Base-by-base conservation (phyloP, 2,888 invertebrate species). In the Steinernema carpocapsae region DNA sequence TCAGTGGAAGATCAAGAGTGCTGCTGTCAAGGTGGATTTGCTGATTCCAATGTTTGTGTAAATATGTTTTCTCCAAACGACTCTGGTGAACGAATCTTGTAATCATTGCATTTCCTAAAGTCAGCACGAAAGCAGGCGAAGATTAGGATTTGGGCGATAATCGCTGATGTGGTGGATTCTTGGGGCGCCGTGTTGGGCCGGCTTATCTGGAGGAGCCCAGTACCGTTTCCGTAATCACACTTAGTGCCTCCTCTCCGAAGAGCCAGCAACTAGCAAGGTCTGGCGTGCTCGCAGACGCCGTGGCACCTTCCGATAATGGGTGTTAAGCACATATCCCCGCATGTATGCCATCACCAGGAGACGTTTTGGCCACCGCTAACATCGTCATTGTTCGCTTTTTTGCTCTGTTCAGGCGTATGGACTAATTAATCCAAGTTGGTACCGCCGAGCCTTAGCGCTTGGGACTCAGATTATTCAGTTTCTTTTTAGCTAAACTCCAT, bases 281-380 rank as follows among this genome's bases (percentile, higher is more conserved):
- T 64, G 64, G 32, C 29, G 29, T 64, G 64, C 64, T 17, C 29
- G 32, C 24, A 17, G 64, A 29, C 64, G 48, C 14, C 24, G 3
- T 10, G 64, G 29, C 17, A 14, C 64, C 26, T 52, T 17, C 64
- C 64, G 64, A 29, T 64, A 64, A 64, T 64, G 64, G 64, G 32
- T 17, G 32, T 22, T 17, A 64, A 32, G 32, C 64, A 32, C 17
- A 32, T 29, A 64, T 64, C 64, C 37, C n/a, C 17, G 4, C 37
- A 64, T 64, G 64, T 64, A n/a, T 26, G 3, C 37, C 37, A 37
- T 37, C 37, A 37, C 37, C 37, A 37, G 37, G 37, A 19, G 22
- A 19, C 26, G 26, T 4, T 56, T 19, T 14, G 2, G 17, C 17
- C 64, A 64, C 32, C 14, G 64, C 37, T 17, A 14, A 29, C 64